phyloP scores from a whole-genome alignment of 2,888 invertebrate genomes.

The Dasypogon diadema region DNA sequence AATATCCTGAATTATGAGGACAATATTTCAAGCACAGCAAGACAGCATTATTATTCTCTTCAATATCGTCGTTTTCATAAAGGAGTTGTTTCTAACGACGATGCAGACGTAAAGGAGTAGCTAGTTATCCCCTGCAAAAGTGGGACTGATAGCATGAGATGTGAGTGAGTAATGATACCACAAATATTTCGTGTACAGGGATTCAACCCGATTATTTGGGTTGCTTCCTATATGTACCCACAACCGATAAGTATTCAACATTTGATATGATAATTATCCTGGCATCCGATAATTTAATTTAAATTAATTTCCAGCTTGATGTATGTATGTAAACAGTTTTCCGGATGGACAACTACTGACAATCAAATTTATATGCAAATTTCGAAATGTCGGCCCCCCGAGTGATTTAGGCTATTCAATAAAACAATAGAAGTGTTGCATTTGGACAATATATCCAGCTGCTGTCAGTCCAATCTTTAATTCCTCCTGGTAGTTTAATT shows the following conservation, averaged over 20 bases:
- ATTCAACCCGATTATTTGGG: no score
- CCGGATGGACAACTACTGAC: constrained; percentile 10
- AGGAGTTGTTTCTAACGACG: constrained; percentile 6
- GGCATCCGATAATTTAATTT: constrained; percentile 10
- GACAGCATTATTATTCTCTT: constrained; percentile 30
- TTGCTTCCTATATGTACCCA: no score
- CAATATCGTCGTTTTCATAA: neutral
- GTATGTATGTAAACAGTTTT: constrained; percentile 27
- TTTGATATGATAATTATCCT: neutral
- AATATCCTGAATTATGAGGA: constrained; percentile 20
- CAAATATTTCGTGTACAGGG: no score
- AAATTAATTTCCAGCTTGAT: constrained; percentile 38
- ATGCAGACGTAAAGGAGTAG: no score
- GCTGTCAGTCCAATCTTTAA: neutral
- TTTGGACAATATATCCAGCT: constrained; percentile 1
- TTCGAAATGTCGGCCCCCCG: constrained; percentile 6
- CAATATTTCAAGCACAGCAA: constrained; percentile 25
- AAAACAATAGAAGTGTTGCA: constrained; percentile 17
- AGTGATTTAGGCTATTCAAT: constrained; percentile 21
- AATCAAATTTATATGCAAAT: constrained; percentile 45
- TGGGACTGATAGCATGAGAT: no score
- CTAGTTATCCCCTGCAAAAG: no score
- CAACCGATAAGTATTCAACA: no score
- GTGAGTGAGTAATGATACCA: no score
- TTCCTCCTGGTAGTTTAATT: neutral